Evolutionary conservation across 2,888 invertebrate genomes (phyloP).

Genomic region (Therioaphis trifolii): DNA sequence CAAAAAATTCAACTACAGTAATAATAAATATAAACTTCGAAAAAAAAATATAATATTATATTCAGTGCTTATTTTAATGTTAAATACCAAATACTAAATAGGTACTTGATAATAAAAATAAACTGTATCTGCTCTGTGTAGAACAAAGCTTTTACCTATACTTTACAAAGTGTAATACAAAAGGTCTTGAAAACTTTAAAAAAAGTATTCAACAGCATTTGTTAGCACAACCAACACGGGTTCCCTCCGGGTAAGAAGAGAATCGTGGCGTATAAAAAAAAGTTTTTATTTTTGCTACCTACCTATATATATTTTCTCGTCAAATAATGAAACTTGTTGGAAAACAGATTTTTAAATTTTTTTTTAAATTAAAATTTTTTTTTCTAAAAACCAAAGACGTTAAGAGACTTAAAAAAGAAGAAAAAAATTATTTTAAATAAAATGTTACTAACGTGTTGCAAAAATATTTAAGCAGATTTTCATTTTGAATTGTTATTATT

Average conservation of each 20-base stretch:
- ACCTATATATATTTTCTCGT: background rate
- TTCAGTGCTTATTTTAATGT: too few relatives aligned
- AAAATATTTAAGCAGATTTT: background rate
- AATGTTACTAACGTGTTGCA: conserved; percentile 15
- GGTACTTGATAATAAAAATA: background rate
- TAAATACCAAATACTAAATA: too few relatives aligned
- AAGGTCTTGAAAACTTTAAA: conserved; percentile 40
- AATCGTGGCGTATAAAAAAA: background rate
- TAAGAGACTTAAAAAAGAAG: conserved; percentile 19
- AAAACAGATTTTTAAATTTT: conserved; percentile 20
- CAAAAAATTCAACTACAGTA: too few relatives aligned
- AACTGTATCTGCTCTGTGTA: background rate
- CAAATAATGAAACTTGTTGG: conserved; percentile 8
- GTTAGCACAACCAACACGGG: conserved; percentile 5
- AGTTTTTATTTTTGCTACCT: conserved; percentile 26
- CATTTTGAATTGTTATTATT: conserved; percentile 2
- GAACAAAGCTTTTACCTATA: conserved; percentile 29
- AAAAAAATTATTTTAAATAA: background rate
- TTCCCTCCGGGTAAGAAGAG: background rate
- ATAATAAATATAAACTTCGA: background rate
- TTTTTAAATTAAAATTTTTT: background rate
- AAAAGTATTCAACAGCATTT: conserved; percentile 18
- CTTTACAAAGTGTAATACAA: conserved; percentile 20
- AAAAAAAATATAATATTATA: background rate
- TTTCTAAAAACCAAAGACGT: conserved; percentile 1